Base-by-base conservation (phyloP, 2,113 vertebrate species). In the Corydoras maculifer region DNA sequence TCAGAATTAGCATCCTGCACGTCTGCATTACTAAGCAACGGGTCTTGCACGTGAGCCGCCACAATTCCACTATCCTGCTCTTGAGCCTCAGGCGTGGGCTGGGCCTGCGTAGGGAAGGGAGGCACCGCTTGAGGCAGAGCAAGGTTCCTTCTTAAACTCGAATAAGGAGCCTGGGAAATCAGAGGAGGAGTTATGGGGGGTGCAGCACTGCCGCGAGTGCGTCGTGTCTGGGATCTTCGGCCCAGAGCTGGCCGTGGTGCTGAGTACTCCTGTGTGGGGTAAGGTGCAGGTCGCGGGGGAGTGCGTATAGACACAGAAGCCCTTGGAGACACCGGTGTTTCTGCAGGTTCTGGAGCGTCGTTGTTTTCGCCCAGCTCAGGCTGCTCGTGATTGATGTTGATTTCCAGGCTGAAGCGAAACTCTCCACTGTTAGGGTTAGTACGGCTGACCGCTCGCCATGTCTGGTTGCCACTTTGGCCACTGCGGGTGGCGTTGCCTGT, bases 341-440 rank as follows among this genome's bases (percentile, higher is more conserved):
- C 87, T 30, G 81, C 65, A 3, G 81, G 31, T 49, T 86, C 87
- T 4, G 69, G 71, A 11, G 77, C 32, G 14, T 91, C 88, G 35
- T 75, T 90, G 78, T 90, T 87, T 68, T 90, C 89, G 54, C 86
- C 87, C 0, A 85, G 82, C 68, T 91, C 90, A 1, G 91, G 91
- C 77, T 93, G 92, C 77, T 97, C 94, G 0, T 96, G 93, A 82
- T 96, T 97, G 82, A 97, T 93, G 78, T 97, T 95, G 79, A 98
- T 97, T 87, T 98, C 96, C 29, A 97, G 87, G 82, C 94, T 97
- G 85, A 98, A 97, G 14, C 93, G 90, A 72, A 97, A 98, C 77
- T 97, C 94, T 30, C 96, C 93, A 9, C 91, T 97, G 84, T 92
- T 94, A 0, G 94, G 96, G 79, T 97, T 96, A 58, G 93, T 95